Conservation (phyloP, 2,113 vertebrate genomes). For the Ramphastos sulfuratus region DNA sequence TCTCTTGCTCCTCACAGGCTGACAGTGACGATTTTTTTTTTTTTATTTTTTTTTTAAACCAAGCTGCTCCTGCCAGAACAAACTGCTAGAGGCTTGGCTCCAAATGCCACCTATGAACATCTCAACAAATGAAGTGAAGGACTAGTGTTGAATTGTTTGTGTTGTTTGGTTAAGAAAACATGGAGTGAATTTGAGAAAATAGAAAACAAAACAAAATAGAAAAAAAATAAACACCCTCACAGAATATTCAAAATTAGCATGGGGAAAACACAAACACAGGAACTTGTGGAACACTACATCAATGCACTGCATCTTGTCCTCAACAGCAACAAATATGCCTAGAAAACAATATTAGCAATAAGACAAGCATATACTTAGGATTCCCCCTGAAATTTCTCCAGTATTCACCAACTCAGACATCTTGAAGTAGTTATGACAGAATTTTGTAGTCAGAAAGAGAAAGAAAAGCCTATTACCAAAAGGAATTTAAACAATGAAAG, state of each 20-base stretch:
- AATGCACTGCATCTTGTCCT: background rate
- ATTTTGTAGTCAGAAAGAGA: background rate
- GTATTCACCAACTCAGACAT: background rate
- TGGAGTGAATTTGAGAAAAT: too few species aligned
- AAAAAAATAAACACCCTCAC: too few species aligned
- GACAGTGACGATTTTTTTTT: too few species aligned
- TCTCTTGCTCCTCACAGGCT: too few species aligned
- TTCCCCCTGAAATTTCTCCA: background rate
- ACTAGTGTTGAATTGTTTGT: background rate
- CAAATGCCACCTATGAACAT: background rate
- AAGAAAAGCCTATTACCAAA: too few species aligned
- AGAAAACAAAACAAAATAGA: too few species aligned
- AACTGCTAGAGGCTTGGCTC: background rate
- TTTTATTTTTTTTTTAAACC: too few species aligned
- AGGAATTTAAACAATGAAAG: too few species aligned
- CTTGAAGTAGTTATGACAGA: background rate
- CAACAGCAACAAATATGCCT: background rate
- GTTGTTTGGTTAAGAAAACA: background rate
- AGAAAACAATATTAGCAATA: background rate
- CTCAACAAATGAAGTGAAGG: background rate
- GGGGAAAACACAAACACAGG: too few species aligned
- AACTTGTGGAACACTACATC: too few species aligned
- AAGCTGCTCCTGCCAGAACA: background rate
- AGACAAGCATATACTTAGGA: background rate
- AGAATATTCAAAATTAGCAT: too few species aligned